Evolutionary conservation across 2,113 vertebrate genomes (phyloP), one percentile per base, ranked within the genome.

Genomic region (Pholis gunnellus): DNA sequence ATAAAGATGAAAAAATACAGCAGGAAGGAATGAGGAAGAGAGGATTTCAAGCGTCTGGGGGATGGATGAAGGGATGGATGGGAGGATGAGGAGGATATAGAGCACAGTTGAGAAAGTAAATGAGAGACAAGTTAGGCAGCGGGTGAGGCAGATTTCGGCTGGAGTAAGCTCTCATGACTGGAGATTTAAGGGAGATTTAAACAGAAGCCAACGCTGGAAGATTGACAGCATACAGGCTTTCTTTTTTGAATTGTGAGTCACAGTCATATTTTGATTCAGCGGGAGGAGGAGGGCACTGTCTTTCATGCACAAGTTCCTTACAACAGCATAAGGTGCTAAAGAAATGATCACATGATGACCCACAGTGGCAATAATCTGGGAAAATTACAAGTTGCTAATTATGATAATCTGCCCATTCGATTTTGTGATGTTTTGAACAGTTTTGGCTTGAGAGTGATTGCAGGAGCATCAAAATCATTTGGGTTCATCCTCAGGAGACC

Each of bases 1-100:
- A 86, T 38, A 76, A 78, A 81, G 71, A 85, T 83, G 72, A 60
- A 88, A 78, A 86, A 81, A 83, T 4, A 44, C 25, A 61, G 64
- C 22, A 31, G 73, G 70, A 73, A 38, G 68, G 46, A 71, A 73
- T 78, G 48, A 82, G 52, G 56, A 82, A 76, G 73, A 72, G 34
- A 22, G 83, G 87, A 87, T 84, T 89, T 81, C 14, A 42, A 59
- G 68, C 15, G n/a, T 86, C 81, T 75, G 54, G 57, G 50, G 61
- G 79, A 36, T 59, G 73, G 69, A 91, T 86, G 82, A 72, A 46
- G 64, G 65, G 71, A 72, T 76, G 65, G 57, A 78, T 50, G 65
- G 65, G 50, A 22, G 69, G 69, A 59, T 79, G 66, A 76, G 40
- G 42, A 85, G 73, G 69, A 75, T 67, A 57, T 50, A 86, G 34